phyloP scores from a whole-genome alignment of 2,113 vertebrate genomes.

The Brevimyrus niger region DNA sequence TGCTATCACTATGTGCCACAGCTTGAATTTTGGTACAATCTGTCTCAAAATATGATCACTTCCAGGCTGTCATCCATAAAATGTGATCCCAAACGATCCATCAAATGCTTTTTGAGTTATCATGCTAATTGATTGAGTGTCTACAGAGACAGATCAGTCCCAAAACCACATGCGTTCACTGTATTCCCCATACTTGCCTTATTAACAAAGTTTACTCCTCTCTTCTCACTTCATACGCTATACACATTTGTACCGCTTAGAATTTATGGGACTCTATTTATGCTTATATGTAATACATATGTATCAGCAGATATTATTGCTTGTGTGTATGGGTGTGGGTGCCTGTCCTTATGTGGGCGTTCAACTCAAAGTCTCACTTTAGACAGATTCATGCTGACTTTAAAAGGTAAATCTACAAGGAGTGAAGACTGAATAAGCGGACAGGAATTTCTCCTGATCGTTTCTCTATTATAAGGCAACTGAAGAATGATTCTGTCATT shows the following conservation, averaged over 20 bases:
- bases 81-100: not conserved
- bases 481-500: not conserved
- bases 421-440: slow-evolving; percentile 6
- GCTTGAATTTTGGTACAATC: not conserved
- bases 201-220: not conserved
- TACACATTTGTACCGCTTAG: not conserved
- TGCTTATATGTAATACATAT: not conserved
- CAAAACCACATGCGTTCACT: not conserved
- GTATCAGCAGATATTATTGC: not conserved
- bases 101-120: not conserved
- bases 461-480: slow-evolving; percentile 5
- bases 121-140: not conserved
- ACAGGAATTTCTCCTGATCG: slow-evolving; percentile 9
- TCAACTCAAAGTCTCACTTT: not conserved
- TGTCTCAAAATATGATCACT: not conserved
- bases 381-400: slow-evolving; percentile 7
- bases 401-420: slow-evolving; percentile 8
- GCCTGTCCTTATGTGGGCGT: not conserved
- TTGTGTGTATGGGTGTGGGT: not conserved
- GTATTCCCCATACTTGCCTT: not conserved
- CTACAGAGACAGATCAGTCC: not conserved
- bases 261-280: not conserved
- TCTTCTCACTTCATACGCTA: not conserved
- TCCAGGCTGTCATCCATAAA: not conserved
- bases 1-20: not conserved